Evolutionary conservation across 2,888 invertebrate species (phyloP), one percentile per base, ranked within the genome.

Genomic region (Tachystola acroxantha): DNA sequence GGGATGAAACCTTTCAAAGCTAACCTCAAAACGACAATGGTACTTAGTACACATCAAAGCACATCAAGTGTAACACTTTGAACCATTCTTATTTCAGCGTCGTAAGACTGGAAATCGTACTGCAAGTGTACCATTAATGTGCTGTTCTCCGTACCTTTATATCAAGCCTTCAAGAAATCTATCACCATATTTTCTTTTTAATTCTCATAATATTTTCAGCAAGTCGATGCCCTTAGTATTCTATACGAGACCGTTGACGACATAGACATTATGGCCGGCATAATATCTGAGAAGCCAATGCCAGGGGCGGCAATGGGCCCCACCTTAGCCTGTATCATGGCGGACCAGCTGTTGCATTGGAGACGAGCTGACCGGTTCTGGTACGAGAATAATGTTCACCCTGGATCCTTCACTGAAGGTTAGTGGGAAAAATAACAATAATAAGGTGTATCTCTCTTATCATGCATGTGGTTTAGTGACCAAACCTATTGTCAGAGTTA

Each of bases 251-350:
- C 92, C 66, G 93, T 94, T 2, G 90, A 91, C 39, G 96, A 96
- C 73, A 92, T 96, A 34, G 96, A 96, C 80, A 79, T 96, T 31
- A 94, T 94, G 92, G 93, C 93, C n/a, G 96, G 94, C n/a, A 94
- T 95, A 27, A 91, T 95, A 6, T 92, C 94, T 0, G 96, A 96
- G 72, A 88, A 90, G 39, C 91, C 94, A 0, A 82, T 94, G 49
- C 91, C 92, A 0, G 94, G 93, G 26, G 93, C 93, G 31, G 91
- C 94, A 89, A 85, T 95, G 33, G 96, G 96, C 7, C 95, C 95
- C 1, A 94, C 95, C 10, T 95, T 96, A 60, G 93, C 93, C 28
- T 96, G 96, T 62, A 88, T 96, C 47, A 93, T 96, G 60, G 94
- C 93, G 4, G 93, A 93, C 7, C 96, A 96, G 77, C 92, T 96